These are phyloP conservation scores for Melanotaenia parkinsoni DNA, from an alignment of 2,797 vertebrate species.

Conservation along the genomic window DNA sequence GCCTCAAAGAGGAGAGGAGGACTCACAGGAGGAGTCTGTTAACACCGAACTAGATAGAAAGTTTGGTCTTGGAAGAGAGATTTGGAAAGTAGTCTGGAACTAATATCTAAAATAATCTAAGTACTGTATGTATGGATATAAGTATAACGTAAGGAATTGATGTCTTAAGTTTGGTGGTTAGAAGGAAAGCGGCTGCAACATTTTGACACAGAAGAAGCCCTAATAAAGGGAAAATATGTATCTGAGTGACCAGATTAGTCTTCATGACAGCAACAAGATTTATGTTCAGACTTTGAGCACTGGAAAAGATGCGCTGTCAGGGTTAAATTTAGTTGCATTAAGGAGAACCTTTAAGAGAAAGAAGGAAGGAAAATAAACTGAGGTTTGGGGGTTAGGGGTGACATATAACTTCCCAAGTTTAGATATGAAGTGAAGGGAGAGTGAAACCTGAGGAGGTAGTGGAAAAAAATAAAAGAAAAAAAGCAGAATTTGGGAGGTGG, in stretches of 20 bases:
- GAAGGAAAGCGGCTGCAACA: constrained; percentile 10
- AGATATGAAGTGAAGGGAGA: constrained; percentile 58
- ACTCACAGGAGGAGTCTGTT: constrained; percentile 49
- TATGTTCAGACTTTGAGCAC: constrained; percentile 33
- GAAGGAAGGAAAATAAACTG: constrained; percentile 49
- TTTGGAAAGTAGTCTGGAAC: constrained; percentile 11
- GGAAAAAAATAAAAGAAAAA: constrained; percentile 21
- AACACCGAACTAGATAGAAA: constrained; percentile 37
- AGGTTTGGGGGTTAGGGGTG: constrained; percentile 17
- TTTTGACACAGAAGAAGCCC: constrained; percentile 38
- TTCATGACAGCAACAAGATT: constrained; percentile 47
- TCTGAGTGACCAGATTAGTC: constrained; percentile 43
- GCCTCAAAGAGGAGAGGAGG: constrained; percentile 55
- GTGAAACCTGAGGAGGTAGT: constrained; percentile 44
- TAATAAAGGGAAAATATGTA: constrained; percentile 69
- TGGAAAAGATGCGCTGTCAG: constrained; percentile 48
- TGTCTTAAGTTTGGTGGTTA: constrained; percentile 7
- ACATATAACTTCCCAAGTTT: constrained; percentile 61
- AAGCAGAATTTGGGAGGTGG: constrained; percentile 43
- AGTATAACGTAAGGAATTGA: background rate
- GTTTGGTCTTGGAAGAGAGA: constrained; percentile 22
- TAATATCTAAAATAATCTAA: background rate
- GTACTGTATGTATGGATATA: background rate
- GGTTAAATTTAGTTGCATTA: constrained; percentile 18
- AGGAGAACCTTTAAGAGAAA: constrained; percentile 47